Percentiles rank a stretch among this genome's conserved stretches.
phyloP scores from a whole-genome alignment of 2,888 invertebrate genomes.

The Chymomyza amoena region DNA sequence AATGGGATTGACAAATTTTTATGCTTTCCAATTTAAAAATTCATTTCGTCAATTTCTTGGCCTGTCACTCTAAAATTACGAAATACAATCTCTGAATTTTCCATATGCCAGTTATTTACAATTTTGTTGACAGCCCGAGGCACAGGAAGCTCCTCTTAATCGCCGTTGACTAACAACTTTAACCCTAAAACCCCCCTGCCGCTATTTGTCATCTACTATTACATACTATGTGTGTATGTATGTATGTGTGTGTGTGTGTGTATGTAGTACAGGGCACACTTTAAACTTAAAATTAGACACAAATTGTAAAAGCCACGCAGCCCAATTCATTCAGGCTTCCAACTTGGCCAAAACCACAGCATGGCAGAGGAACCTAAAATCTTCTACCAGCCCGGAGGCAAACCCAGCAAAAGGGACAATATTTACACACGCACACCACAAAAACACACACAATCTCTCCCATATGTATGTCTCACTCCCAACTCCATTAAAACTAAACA shows the following conservation, averaged over 20 bases:
- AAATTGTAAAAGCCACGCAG: background rate
- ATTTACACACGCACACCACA: slow-evolving; percentile 3
- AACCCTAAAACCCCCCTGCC: background rate
- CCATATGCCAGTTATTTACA: background rate
- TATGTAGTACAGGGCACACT: background rate
- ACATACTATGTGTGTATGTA: too few species aligned
- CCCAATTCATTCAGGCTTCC: background rate
- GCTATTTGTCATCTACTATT: background rate
- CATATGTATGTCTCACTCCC: slow-evolving; percentile 20
- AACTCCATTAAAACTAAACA: slow-evolving; percentile 42
- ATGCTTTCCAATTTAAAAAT: background rate
- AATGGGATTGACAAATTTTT: background rate
- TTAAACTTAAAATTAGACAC: slow-evolving; percentile 6
- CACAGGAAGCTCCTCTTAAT: background rate
- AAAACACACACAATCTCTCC: slow-evolving; percentile 1
- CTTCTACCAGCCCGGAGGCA: background rate
- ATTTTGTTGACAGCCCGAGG: background rate
- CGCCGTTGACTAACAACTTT: background rate
- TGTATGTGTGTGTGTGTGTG: too few species aligned
- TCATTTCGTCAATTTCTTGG: background rate
- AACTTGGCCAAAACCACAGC: background rate
- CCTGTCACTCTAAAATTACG: background rate
- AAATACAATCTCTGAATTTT: background rate
- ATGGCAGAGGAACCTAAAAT: background rate
- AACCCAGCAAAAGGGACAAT: background rate